phyloP scores from a whole-genome alignment of 2,797 vertebrate species.

The Pantherophis alleghaniensis region DNA sequence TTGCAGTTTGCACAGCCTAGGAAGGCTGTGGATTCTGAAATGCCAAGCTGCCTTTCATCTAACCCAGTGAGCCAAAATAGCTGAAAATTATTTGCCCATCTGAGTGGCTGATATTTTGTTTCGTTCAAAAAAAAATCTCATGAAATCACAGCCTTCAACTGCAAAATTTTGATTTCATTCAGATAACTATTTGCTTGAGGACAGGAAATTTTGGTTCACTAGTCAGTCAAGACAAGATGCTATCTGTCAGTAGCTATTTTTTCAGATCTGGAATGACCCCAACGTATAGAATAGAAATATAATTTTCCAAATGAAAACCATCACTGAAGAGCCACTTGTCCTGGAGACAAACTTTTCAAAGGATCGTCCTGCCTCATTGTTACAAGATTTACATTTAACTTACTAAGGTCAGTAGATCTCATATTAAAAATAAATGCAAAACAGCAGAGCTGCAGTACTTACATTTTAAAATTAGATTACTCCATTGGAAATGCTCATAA shows the following conservation, averaged over 20 bases:
- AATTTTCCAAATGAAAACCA: neutral
- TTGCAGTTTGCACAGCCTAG: neutral
- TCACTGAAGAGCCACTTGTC: neutral
- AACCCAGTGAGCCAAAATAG: neutral
- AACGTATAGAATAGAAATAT: neutral
- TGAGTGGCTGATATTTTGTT: neutral
- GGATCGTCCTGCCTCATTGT: neutral
- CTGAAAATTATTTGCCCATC: neutral
- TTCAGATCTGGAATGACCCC: neutral
- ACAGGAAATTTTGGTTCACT: neutral
- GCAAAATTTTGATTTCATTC: fast-evolving
- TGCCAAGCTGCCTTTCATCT: neutral
- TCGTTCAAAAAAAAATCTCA: neutral
- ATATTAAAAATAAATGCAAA: neutral
- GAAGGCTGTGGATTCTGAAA: neutral
- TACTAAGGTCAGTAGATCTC: neutral
- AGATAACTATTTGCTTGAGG: neutral
- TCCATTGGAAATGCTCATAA: neutral
- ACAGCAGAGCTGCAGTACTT: neutral
- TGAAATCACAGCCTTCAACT: neutral
- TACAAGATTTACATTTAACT: neutral
- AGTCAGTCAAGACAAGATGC: neutral
- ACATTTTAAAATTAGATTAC: neutral
- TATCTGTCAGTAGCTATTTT: neutral
- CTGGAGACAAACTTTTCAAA: neutral